These are phyloP conservation scores for Epicauta chinensis DNA, from an alignment of 1,140 invertebrate species.

Conservation along the genomic window DNA sequence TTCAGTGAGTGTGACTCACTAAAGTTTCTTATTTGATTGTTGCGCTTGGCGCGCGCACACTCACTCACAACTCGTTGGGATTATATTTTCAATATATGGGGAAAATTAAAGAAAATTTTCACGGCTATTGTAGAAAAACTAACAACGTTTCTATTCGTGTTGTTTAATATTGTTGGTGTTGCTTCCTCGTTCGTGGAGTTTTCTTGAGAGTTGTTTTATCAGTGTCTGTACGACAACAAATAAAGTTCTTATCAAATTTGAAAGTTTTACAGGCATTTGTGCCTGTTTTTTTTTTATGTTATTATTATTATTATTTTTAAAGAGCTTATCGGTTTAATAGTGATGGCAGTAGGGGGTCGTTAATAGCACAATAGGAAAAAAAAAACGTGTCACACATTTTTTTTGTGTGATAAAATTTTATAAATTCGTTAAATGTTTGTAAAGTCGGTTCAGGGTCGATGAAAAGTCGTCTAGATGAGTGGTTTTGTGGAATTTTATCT, in stretches of 20 bases:
- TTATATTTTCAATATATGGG: not conserved
- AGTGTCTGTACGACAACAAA: slow-evolving; percentile 8
- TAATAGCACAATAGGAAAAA: no score
- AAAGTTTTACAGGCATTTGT: slow-evolving; percentile 18
- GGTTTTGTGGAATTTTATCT: no score
- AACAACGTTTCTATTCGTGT: no score
- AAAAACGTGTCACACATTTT: slow-evolving; percentile 18
- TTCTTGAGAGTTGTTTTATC: slow-evolving; percentile 4
- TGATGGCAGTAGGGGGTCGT: no score
- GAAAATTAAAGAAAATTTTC: no score
- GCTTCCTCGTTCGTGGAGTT: no score
- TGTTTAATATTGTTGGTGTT: no score
- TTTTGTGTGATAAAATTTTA: slow-evolving; percentile 30
- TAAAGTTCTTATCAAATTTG: slow-evolving; percentile 14
- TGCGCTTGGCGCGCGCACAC: slow-evolving; percentile 16
- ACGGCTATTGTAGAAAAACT: no score
- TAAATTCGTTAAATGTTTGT: no score
- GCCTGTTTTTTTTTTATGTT: not conserved
- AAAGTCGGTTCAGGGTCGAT: no score
- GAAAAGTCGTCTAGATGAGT: no score
- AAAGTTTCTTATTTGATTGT: slow-evolving; percentile 18
- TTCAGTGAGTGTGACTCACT: slow-evolving; percentile 6
- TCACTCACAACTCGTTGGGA: slow-evolving; percentile 5
- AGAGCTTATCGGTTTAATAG: slow-evolving; percentile 1
- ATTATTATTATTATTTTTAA: no score